Conservation (phyloP, 2,113 vertebrate species). For the Eulemur macaco region DNA sequence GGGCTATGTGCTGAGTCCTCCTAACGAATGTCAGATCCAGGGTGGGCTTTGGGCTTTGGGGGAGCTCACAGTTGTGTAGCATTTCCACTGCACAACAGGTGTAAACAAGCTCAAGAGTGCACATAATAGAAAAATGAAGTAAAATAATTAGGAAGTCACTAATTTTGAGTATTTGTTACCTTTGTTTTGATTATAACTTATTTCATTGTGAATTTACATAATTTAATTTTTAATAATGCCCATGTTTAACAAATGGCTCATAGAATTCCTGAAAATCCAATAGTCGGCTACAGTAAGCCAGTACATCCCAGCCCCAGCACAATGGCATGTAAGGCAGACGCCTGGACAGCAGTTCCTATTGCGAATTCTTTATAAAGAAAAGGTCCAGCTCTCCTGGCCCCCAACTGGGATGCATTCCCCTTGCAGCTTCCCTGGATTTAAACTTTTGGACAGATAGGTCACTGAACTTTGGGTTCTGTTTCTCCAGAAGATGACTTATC, state of each 20-base stretch:
- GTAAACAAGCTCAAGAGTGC: neutral
- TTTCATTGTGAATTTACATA: neutral
- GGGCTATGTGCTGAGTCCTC: neutral
- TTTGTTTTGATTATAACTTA: neutral
- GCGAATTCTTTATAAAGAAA: neutral
- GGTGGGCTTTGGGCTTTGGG: neutral
- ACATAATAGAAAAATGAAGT: neutral
- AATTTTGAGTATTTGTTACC: neutral
- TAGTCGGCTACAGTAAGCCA: fast-evolving
- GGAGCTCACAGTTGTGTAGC: fast-evolving
- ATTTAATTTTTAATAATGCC: neutral
- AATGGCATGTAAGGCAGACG: neutral
- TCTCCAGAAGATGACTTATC: neutral
- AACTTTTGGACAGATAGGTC: neutral
- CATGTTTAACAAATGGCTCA: neutral
- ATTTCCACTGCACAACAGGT: neutral
- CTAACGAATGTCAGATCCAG: neutral
- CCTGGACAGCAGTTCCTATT: fast-evolving
- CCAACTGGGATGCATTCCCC: neutral
- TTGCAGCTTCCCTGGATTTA: neutral
- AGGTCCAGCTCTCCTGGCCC: neutral
- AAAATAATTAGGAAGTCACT: neutral
- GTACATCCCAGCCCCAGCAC: neutral
- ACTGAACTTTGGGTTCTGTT: neutral
- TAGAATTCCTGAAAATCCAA: neutral